These are phyloP conservation scores for Chlamydotis undulata DNA, from an alignment of 2,113 vertebrate species.

Conservation along the genomic window DNA sequence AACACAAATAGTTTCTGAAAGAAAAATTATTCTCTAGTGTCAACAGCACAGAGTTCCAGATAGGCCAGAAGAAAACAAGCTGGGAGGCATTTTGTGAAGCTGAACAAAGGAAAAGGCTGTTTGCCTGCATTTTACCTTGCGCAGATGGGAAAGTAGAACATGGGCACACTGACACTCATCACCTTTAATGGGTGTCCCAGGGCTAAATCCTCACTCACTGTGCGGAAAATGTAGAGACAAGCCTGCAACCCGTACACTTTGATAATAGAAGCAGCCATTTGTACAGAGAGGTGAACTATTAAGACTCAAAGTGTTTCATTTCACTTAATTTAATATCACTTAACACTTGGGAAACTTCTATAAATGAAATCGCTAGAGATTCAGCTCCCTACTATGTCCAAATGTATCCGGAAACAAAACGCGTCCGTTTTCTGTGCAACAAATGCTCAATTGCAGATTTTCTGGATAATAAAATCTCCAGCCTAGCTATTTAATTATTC, in stretches of 20 bases:
- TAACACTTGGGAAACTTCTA: slow-evolving; percentile 58
- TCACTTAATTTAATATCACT: slow-evolving; percentile 64
- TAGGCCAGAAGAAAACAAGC: not conserved
- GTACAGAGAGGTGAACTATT: slow-evolving; percentile 41
- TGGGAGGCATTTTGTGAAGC: not conserved
- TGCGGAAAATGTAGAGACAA: not conserved
- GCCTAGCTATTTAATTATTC: slow-evolving; percentile 69
- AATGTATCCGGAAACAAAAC: slow-evolving; percentile 33
- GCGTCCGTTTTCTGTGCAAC: slow-evolving; percentile 39
- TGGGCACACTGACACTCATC: not conserved
- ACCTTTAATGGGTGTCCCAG: slow-evolving; percentile 10
- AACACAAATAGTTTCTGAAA: not conserved
- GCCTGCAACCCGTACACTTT: not conserved
- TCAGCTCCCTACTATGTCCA: slow-evolving; percentile 35
- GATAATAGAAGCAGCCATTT: slow-evolving; percentile 45
- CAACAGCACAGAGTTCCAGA: not conserved
- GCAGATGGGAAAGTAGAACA: not conserved
- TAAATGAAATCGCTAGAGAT: slow-evolving; percentile 41
- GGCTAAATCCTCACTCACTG: not conserved
- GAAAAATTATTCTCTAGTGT: not conserved
- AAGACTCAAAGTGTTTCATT: slow-evolving; percentile 56
- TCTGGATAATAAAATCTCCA: slow-evolving; percentile 58
- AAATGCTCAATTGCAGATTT: slow-evolving; percentile 58
- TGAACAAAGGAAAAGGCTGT: not conserved
- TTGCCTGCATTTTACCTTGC: slow-evolving; percentile 21